These are phyloP conservation scores for Actias luna DNA, from an alignment of 2,888 invertebrate genomes.

Conservation along the genomic window DNA sequence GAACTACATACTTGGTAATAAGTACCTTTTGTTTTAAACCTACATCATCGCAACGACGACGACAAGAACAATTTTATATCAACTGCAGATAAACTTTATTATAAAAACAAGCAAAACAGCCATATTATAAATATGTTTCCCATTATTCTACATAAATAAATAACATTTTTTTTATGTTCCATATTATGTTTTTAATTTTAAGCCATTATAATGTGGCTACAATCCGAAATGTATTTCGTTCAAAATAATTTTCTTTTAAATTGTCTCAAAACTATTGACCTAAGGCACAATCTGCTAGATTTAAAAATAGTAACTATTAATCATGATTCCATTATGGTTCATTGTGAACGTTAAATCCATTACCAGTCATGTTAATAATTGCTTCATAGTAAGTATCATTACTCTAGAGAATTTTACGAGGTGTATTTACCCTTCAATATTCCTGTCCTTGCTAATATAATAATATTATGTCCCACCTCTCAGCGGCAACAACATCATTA, in stretches of 20 bases:
- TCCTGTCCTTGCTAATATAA: background rate
- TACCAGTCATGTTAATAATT: background rate
- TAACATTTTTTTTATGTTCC: constrained; percentile 28
- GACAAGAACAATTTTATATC: constrained; percentile 54
- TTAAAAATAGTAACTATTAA: constrained; percentile 72
- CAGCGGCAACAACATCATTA: constrained; percentile 63
- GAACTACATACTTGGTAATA: constrained; percentile 77
- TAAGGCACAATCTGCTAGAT: constrained; percentile 78
- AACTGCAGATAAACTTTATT: constrained; percentile 72
- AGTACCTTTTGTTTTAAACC: constrained; percentile 70
- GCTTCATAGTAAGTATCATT: background rate
- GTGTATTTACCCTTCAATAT: background rate
- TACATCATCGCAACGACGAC: constrained; percentile 57
- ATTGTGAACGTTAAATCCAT: constrained; percentile 51
- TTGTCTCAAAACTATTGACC: constrained; percentile 61
- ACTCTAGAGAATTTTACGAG: background rate
- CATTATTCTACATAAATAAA: constrained; percentile 29
- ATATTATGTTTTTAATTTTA: constrained; percentile 31
- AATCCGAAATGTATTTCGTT: constrained; percentile 62
- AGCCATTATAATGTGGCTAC: constrained; percentile 42
- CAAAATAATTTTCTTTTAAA: constrained; percentile 54
- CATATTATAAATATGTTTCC: constrained; percentile 58
- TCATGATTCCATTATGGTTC: constrained; percentile 61
- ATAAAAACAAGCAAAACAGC: constrained; percentile 72
- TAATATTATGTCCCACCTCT: constrained; percentile 40